Base-by-base conservation (phyloP, 1,140 invertebrate genomes). In the Brachionus rubens region DNA sequence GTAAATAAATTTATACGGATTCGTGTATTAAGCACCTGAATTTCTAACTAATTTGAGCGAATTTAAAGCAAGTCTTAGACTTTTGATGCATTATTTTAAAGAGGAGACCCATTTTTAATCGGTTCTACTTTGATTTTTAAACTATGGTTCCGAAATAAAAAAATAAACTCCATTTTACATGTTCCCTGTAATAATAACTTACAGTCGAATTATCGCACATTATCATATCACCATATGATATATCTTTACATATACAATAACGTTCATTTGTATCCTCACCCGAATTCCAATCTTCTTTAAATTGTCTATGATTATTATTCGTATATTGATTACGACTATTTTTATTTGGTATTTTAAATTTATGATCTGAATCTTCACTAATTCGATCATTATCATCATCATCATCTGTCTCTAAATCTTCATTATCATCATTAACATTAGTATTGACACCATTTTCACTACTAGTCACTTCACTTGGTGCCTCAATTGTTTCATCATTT, bases 171-270 rank as follows among this genome's bases (percentile, higher is more conserved):
- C n/a, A n/a, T n/a, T n/a, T n/a, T n/a, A n/a, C n/a, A n/a, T n/a
- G n/a, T n/a, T n/a, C n/a, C n/a, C 9, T 36, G 9, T 5, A 36
- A 36, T 36, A 5, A 36, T 36, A 56, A 28, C 30, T 36, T 33
- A 26, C 54, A 14, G 36, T 59, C n/a, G 68, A 80, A 85, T 99
- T 98, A 86, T 99, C 97, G 85, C 97, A 99, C 36, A 94, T 90
- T 81, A 99, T 98, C 97, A 99, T 99, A 85, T 98, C 94, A 30
- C 97, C 97, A 83, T 95, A 99, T 0, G 96, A 98, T 36, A 97
- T 94, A 88, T 99, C 96, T 82, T 98, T 93, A 83, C 96, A 99
- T 1, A 97, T 85, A 83, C 96, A 99, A 83, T 99, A 99, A 0
- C 94, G 98, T 24, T 72, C 68, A 65, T 65, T 65, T 0, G 59